Conservation (phyloP, 2,113 vertebrate species). For the Fregata magnificens region DNA sequence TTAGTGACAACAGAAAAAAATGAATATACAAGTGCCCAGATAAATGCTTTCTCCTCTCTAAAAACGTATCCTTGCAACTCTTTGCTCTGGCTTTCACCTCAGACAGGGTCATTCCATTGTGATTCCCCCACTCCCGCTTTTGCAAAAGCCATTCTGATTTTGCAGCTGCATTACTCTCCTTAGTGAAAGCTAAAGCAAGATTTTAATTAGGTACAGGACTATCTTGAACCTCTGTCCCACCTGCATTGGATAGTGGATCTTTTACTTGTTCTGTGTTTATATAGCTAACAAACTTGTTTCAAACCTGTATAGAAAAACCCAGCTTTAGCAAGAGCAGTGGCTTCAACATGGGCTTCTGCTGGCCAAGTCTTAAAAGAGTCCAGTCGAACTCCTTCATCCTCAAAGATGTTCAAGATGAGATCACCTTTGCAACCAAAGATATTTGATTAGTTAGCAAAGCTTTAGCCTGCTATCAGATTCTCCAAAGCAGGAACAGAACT, state of each 20-base stretch:
- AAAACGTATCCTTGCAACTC: not conserved
- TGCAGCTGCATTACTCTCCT: not conserved
- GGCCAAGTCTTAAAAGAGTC: conserved; percentile 25
- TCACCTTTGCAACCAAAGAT: not conserved
- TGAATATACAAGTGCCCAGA: not conserved
- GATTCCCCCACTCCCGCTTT: not conserved
- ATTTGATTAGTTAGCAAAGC: not conserved
- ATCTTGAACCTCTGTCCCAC: not conserved
- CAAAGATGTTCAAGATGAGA: not conserved
- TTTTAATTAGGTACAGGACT: not conserved
- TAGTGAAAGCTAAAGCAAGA: not conserved
- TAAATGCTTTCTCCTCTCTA: not conserved
- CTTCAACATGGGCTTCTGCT: not conserved
- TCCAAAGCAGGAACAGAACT: not conserved
- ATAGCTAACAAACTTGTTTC: not conserved
- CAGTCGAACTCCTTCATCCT: not conserved
- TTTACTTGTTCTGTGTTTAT: not conserved
- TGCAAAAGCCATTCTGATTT: not conserved
- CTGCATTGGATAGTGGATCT: not conserved
- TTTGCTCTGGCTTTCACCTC: not conserved
- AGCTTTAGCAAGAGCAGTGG: not conserved
- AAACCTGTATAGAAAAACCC: conserved; percentile 7
- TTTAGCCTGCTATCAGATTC: not conserved
- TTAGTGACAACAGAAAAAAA: not conserved
- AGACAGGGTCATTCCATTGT: not conserved